A percentile compares a stretch with the other conserved stretches of the same genome.
Evolutionary conservation across 35 echinoderm and acorn worm genomes (phyloP).

Genomic region (Holothuria glaberrima): DNA sequence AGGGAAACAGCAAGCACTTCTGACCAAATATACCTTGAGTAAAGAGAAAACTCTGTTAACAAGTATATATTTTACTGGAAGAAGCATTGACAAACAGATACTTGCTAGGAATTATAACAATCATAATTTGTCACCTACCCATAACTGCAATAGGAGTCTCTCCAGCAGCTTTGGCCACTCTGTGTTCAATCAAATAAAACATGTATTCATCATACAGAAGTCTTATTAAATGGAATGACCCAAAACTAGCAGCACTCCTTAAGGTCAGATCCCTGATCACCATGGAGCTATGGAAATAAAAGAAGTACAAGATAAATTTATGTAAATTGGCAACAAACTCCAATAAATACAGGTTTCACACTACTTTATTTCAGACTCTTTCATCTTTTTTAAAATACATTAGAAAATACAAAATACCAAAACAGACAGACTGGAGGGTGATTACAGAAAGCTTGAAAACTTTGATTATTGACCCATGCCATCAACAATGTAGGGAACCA

Average conservation of each 20-base stretch:
- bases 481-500: too few relatives aligned
- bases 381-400: too few relatives aligned
- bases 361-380: too few relatives aligned
- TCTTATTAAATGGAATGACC: conserved; percentile 95
- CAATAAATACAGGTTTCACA: too few relatives aligned
- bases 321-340: neutral
- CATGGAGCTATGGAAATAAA: conserved; percentile 82
- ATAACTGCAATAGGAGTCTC: conserved; percentile 99
- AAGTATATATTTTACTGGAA: too few relatives aligned
- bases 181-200: conserved; percentile 99
- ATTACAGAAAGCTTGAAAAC: too few relatives aligned
- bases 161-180: conserved; percentile 92
- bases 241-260: conserved; percentile 99
- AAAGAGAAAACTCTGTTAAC: neutral
- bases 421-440: too few relatives aligned
- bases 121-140: conserved; percentile 85
- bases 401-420: too few relatives aligned
- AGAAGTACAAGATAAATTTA: conserved; percentile 1
- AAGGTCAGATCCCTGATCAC: conserved; percentile 98
- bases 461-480: too few relatives aligned
- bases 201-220: conserved; percentile 98
- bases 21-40: neutral
- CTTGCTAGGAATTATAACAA: neutral
- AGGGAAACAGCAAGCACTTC: too few relatives aligned
- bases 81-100: neutral